Base-by-base conservation (phyloP, 2,888 invertebrate species). In the Fissipunctia ypsillon region DNA sequence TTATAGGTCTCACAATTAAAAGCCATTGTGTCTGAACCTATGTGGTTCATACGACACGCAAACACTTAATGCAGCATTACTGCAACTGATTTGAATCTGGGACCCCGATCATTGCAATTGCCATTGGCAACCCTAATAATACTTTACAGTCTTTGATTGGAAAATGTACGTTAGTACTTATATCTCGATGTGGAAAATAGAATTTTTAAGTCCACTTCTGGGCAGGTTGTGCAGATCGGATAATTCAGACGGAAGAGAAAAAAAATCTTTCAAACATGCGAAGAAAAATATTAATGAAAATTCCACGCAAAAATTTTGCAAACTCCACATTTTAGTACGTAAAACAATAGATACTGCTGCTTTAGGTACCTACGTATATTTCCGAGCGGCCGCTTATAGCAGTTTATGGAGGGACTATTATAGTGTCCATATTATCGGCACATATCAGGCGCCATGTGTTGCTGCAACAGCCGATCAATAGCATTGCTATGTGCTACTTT, bases 371-470 rank as follows among this genome's bases (percentile, higher is more conserved):
- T 54, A 35, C 64, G 41, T 76, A 68, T 68, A 83, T 65, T 83
- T 73, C 52, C 80, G 19, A 70, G 35, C 68, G 54, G 54, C 19
- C 67, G 65, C 60, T 73, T 70, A 76, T 70, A 67, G 65, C 76
- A 70, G 76, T 84, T 84, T 76, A 80, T 76, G 64, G 68, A 70
- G 84, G 73, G 80, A 70, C 69, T 76, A 84, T 69, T 76, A 84
- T 69, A 80, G 84, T 82, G 84, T 80, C 70, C 82, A 73, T 81
- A 82, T 82, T 84, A 82, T 76, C 84, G 77, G 82, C 82, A 80
- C 84, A 84, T 84, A 79, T 76, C 76, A 84, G 73, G 80, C 84
- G 70, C 76, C 80, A 78, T 85, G 83, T 85, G 83, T 67, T 79
- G 67, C 73, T 75, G 83, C 77, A 80, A 67, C 69, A 60, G 57